Percentiles rank a stretch among this genome's conserved stretches.
phyloP scores from a whole-genome alignment of 2,797 vertebrate genomes.

The Buceros bicornis region DNA sequence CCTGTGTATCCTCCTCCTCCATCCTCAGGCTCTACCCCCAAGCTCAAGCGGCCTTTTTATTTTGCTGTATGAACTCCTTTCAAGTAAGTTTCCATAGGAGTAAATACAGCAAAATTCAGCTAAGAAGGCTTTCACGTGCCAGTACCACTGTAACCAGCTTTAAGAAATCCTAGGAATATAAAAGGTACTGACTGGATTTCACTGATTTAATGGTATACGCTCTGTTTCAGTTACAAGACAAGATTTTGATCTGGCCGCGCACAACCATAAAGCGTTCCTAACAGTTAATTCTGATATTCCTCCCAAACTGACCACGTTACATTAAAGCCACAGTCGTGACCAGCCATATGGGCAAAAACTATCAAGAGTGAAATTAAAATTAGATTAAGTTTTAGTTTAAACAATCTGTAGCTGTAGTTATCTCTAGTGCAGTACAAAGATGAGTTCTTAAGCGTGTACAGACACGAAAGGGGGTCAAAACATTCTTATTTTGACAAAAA shows the following conservation, averaged over 20 bases:
- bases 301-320: not conserved
- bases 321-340: not conserved
- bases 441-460: not conserved
- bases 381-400: not conserved
- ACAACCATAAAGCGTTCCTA: not conserved
- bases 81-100: not conserved
- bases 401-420: not conserved
- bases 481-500: not conserved
- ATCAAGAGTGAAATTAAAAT: not conserved
- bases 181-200: not conserved
- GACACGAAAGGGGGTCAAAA: not conserved
- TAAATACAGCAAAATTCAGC: not conserved
- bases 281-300: not conserved
- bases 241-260: not conserved
- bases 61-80: not conserved
- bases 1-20: accelerated
- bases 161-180: not conserved
- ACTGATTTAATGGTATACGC: not conserved
- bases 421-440: not conserved
- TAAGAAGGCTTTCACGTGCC: not conserved
- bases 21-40: not conserved
- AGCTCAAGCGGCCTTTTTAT: not conserved
- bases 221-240: not conserved
- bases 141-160: not conserved
- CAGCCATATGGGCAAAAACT: not conserved